phyloP scores from a whole-genome alignment of 2,797 vertebrate species.

The Helarctos malayanus region DNA sequence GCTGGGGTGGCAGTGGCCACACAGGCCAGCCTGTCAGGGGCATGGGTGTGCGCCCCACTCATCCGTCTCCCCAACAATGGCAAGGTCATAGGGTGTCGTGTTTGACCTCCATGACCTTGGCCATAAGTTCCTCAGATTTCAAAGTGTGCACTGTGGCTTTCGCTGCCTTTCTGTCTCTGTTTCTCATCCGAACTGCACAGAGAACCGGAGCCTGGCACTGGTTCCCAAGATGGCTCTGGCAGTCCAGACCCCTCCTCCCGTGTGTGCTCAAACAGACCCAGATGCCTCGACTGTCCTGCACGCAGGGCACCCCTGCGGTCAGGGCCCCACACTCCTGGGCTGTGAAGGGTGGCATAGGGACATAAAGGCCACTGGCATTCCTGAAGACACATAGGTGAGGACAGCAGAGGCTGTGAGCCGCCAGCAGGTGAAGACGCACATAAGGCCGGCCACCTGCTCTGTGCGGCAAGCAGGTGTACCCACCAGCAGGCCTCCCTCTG shows the following conservation, averaged over 20 bases:
- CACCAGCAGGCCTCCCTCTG: constrained; percentile 84
- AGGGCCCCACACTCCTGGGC: neutral
- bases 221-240: accelerated
- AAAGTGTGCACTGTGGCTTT: neutral
- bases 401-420: neutral
- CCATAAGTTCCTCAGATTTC: neutral
- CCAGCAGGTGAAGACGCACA: constrained; percentile 80
- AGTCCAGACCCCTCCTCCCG: neutral
- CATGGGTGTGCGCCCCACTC: accelerated
- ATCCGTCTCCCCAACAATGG: accelerated
- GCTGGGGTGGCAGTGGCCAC: neutral
- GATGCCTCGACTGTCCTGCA: neutral
- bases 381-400: constrained; percentile 17
- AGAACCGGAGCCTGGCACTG: accelerated
- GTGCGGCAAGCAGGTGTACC: constrained; percentile 84
- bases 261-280: accelerated
- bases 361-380: neutral
- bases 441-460: constrained; percentile 85
- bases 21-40: accelerated
- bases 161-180: neutral
- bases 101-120: accelerated
- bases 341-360: neutral
- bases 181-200: accelerated
- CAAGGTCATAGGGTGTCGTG: accelerated
- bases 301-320: neutral